Base-by-base conservation (phyloP, 2,888 invertebrate species). In the Allophyes oxyacanthae region DNA sequence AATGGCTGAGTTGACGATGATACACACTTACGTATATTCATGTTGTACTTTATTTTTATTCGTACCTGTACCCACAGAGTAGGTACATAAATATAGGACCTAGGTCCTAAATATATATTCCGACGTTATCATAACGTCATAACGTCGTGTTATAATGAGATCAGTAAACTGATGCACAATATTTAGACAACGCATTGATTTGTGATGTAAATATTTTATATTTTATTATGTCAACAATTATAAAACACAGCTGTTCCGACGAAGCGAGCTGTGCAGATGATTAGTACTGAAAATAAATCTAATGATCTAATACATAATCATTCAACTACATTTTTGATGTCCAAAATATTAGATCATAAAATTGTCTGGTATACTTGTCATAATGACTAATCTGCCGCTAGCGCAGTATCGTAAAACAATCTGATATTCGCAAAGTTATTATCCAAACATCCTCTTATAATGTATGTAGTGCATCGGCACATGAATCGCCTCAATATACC, bases 401-500 rank as follows among this genome's bases (percentile, higher is more conserved):
- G 44, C 14, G 73, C 38, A 45, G 37, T 58, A 71, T 62, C 68
- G 59, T 68, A 58, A 71, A 82, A 81, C 80, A 78, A 78, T 82
- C 76, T 79, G 78, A 82, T 82, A 81, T 81, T 82, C 82, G 36
- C 34, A 70, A 73, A 81, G 72, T 82, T 84, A 84, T 90, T 85
- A 85, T 83, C 81, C 82, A 91, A 91, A 92, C 92, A 91, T 92
- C 89, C 90, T 85, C 81, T 72, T 77, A 79, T 82, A 83, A 85
- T 82, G 78, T 83, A 84, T 81, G 68, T 71, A 77, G 78, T 78
- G 77, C 73, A 77, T 73, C 66, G 70, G 77, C 76, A 78, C 74
- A 75, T 68, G 75, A 78, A 78, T 71, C 75, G 84, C 81, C 80
- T 77, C 72, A 75, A 81, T 84, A 84, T 82, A 84, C 83, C 81